phyloP scores from a whole-genome alignment of 53 echinoderm and acorn worm species.

The Henricia sp. region DNA sequence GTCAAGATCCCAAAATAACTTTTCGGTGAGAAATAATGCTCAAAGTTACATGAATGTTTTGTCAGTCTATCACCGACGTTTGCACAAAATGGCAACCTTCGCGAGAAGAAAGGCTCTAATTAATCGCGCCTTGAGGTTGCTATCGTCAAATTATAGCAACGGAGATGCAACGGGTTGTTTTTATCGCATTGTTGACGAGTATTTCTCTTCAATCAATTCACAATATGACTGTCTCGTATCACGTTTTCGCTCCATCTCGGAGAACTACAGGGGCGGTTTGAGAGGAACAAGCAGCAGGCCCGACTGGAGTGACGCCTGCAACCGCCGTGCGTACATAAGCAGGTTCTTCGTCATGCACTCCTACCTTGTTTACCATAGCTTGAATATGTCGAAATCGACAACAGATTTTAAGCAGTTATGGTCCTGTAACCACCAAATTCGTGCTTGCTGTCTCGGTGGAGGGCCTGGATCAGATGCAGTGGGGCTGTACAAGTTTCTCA shows the following conservation, averaged over 20 bases:
- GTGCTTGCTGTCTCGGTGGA: too few species aligned
- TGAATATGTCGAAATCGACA: too few species aligned
- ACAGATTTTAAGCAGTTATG: too few species aligned
- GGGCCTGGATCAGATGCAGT: too few species aligned
- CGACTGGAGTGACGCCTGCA: too few species aligned
- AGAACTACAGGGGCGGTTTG: too few species aligned
- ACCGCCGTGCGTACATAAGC: too few species aligned
- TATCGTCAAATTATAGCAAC: neutral
- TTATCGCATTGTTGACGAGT: neutral
- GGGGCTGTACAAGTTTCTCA: too few species aligned
- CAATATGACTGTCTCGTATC: neutral
- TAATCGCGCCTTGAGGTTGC: neutral
- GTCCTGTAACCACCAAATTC: too few species aligned
- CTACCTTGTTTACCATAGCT: too few species aligned
- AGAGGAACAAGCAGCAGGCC: too few species aligned
- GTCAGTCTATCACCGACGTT: neutral
- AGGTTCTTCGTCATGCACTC: too few species aligned
- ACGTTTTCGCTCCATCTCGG: neutral
- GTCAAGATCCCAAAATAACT: neutral
- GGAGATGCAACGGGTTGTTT: neutral
- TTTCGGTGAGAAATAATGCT: neutral
- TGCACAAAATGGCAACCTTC: neutral
- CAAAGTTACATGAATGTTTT: neutral
- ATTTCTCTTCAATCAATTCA: neutral
- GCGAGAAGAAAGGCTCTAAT: neutral